Evolutionary conservation across 2,113 vertebrate species (phyloP), one percentile per base, ranked within the genome.

Genomic region (Cottus gobio): DNA sequence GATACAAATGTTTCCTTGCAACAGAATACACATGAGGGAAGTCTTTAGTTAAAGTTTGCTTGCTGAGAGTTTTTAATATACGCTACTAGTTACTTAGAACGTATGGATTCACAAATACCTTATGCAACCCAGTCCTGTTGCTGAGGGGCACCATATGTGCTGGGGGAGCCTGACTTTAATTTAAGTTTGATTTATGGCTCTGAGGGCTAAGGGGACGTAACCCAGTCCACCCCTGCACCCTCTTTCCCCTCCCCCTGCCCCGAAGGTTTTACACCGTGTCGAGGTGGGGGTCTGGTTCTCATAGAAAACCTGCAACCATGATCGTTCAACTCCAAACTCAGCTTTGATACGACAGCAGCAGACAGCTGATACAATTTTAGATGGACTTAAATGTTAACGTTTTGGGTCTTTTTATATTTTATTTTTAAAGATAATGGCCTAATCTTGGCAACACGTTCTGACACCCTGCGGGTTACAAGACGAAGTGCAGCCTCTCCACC

Each of bases 171-270:
- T 85, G 80, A 74, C 84, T 86, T 90, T 89, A 74, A 89, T 92
- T 90, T 86, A 88, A 7, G 26, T 85, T 80, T 90, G 92, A 93
- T 91, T 93, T 88, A 93, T 84, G 80, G 74, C 83, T 61, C 30
- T 65, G 71, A 52, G 68, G 80, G 77, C 60, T 36, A 2, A 75
- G 30, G 44, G 75, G 75, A 48, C 72, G 42, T 42, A 77, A 67
- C 75, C 77, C 80, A 42, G 74, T 46, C 61, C 37, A 37, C 26
- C 61, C 78, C 37, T 44, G 24, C 34, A 20, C 58, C 69, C 57
- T 61, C 37, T 20, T 10, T 16, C 44, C 30, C 54, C 39, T 11
- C 42, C 66, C 52, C 76, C 58, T 24, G 70, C 16, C 31, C 65
- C 5, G 0, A n/a, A 39, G 26, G 24, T 22, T 63, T 67, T 42